phyloP scores from a whole-genome alignment of 2,888 invertebrate genomes.

The Eremobia ochroleuca region DNA sequence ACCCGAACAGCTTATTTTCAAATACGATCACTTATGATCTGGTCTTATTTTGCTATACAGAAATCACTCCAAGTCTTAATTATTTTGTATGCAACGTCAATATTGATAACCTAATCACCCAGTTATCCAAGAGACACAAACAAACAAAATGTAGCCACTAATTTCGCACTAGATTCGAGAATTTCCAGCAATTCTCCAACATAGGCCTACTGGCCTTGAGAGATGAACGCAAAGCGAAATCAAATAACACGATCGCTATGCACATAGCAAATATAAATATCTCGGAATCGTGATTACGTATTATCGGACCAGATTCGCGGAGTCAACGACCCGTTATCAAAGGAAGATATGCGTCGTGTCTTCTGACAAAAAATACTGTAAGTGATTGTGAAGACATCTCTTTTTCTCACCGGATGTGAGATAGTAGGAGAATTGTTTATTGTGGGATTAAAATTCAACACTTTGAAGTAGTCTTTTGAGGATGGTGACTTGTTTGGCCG shows the following conservation, averaged over 20 bases:
- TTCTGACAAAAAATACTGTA: conserved; percentile 56
- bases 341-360: conserved; percentile 33
- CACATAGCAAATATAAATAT: conserved; percentile 59
- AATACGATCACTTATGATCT: background rate
- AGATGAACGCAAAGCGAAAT: conserved; percentile 41
- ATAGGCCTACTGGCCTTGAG: conserved; percentile 50
- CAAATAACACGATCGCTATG: conserved; percentile 51
- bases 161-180: conserved; percentile 19
- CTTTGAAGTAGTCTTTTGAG: conserved; percentile 42
- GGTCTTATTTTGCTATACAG: background rate
- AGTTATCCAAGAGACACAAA: conserved; percentile 44
- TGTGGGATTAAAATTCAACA: conserved; percentile 62
- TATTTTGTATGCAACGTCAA: conserved; percentile 38
- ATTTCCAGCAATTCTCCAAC: conserved; percentile 25
- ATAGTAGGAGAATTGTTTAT: conserved; percentile 67
- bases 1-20: background rate
- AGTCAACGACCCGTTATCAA: conserved; percentile 71
- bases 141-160: conserved; percentile 33
- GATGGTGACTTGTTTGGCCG: conserved; percentile 13
- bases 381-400: conserved; percentile 58
- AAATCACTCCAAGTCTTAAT: conserved; percentile 1
- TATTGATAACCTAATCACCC: conserved; percentile 53
- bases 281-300: conserved; percentile 64
- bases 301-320: conserved; percentile 65
- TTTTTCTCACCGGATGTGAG: conserved; percentile 68